Conservation (phyloP, 2,113 vertebrate genomes). For the Lepisosteus oculatus region DNA sequence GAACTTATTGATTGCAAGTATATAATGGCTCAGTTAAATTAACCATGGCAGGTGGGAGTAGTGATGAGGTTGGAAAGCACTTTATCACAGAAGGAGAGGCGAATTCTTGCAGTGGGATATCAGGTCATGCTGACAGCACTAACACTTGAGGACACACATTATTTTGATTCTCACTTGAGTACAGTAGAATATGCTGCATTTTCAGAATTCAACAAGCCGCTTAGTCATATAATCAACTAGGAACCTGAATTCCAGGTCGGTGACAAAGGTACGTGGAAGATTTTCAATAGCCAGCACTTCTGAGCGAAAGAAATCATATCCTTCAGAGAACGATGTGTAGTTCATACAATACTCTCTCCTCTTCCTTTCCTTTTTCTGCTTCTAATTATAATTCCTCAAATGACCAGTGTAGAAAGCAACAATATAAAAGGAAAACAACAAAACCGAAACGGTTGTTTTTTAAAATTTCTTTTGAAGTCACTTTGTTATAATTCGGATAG, state of each 20-base stretch:
- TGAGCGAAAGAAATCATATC: too few species aligned
- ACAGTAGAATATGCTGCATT: not conserved
- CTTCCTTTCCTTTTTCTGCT: too few species aligned
- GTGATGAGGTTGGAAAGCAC: too few species aligned
- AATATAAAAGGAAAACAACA: too few species aligned
- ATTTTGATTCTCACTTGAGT: slow-evolving; percentile 20
- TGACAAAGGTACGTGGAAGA: too few species aligned
- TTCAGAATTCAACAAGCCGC: not conserved
- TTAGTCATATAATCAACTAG: too few species aligned
- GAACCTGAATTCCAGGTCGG: too few species aligned
- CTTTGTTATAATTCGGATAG: slow-evolving; percentile 2
- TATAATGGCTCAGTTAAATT: slow-evolving; percentile 2
- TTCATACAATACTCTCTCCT: too few species aligned
- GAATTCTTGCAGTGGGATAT: not conserved
- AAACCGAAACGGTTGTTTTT: too few species aligned
- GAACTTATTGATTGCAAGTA: not conserved
- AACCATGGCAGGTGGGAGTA: slow-evolving; percentile 12
- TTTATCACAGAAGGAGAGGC: not conserved
- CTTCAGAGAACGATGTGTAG: too few species aligned
- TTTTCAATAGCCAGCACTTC: too few species aligned
- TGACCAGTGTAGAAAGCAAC: not conserved
- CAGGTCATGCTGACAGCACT: slow-evolving; percentile 4
- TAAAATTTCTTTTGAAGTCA: too few species aligned
- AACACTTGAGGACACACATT: slow-evolving; percentile 16
- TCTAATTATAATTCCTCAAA: not conserved